phyloP scores from a whole-genome alignment of 2,797 vertebrate genomes.

The Anolis apletophallus region DNA sequence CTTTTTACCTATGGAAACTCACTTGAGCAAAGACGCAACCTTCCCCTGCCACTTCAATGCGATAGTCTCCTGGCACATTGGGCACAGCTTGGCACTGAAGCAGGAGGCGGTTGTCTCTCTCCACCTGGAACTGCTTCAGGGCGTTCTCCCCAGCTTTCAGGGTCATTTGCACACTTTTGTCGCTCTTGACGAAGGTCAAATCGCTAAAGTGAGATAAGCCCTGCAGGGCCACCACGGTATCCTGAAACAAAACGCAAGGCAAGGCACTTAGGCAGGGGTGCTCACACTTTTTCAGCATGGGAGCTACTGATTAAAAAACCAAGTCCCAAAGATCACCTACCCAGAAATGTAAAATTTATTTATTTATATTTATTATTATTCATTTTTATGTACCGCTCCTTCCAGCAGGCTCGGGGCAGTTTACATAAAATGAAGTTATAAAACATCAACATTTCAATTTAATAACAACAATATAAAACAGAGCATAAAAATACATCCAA shows the following conservation, averaged over 20 bases:
- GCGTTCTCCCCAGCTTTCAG: slow-evolving; percentile 18
- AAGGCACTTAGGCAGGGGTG: not conserved
- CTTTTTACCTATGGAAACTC: not conserved
- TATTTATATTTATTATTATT: no score
- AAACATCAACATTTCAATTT: no score
- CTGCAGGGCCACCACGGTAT: slow-evolving; percentile 70
- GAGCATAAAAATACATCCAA: no score
- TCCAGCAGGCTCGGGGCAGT: no score
- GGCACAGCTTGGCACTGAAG: slow-evolving; percentile 59
- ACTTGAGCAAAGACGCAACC: slow-evolving; percentile 70
- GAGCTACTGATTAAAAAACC: no score
- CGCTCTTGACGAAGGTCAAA: slow-evolving; percentile 42
- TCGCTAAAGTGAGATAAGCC: slow-evolving; percentile 56
- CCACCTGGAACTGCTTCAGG: slow-evolving; percentile 56
- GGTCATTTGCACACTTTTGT: slow-evolving; percentile 28
- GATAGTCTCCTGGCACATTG: slow-evolving; percentile 62
- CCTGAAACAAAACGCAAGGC: slow-evolving; percentile 44
- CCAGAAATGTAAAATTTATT: no score
- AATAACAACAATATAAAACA: no score
- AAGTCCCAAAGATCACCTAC: no score
- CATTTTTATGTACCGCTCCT: no score
- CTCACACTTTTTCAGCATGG: no score
- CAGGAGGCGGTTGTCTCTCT: slow-evolving; percentile 60
- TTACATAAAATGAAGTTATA: no score
- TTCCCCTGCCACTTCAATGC: not conserved